Evolutionary conservation across 1,140 invertebrate genomes (phyloP), one percentile per base, ranked within the genome.

Genomic region (Achatina immaculata): DNA sequence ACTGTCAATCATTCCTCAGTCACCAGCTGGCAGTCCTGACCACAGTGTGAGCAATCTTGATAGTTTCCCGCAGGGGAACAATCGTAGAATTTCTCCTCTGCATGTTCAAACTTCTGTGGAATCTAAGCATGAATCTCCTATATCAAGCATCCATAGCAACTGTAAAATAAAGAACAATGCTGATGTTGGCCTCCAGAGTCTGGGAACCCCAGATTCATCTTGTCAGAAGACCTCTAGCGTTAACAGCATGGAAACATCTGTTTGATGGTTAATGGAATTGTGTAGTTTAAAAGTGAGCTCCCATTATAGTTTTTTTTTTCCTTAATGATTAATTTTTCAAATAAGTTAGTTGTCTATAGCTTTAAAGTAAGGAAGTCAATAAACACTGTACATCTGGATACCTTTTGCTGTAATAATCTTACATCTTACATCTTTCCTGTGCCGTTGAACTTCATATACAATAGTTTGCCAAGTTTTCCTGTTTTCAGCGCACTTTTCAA

Each of bases 181-280:
- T 7, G 14, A 42, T 19, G 31, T 42, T 14, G 72, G 42, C 4
- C 19, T 51, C 19, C 28, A 45, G 24, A 16, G 34, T 6, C 16
- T 42, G 31, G 9, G 40, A 45, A 34, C 72, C 19, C 72, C 72
- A 9, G 72, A 51, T 31, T 48, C 72, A 6, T 4, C 24, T 6
- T 74, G 42, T 6, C 72, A 74, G n/a, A n/a, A n/a, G 45, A 14
- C 19, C 14, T 74, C 72, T 19, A 48, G 34, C 31, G 34, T 74
- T 6, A 74, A 45, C 45, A 45, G 72, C 24, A 51, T 74, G 72
- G 72, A 74, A 42, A 74, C 72, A 11, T 71, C 42, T 21, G 68
- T 51, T 2, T 48, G 40, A 76, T 34, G 28, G 14, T n/a, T n/a
- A n/a, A n/a, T n/a, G n/a, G n/a, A n/a, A n/a, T n/a, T n/a, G n/a